phyloP scores from a whole-genome alignment of 1,140 invertebrate genomes.

The Nomia melanderi region DNA sequence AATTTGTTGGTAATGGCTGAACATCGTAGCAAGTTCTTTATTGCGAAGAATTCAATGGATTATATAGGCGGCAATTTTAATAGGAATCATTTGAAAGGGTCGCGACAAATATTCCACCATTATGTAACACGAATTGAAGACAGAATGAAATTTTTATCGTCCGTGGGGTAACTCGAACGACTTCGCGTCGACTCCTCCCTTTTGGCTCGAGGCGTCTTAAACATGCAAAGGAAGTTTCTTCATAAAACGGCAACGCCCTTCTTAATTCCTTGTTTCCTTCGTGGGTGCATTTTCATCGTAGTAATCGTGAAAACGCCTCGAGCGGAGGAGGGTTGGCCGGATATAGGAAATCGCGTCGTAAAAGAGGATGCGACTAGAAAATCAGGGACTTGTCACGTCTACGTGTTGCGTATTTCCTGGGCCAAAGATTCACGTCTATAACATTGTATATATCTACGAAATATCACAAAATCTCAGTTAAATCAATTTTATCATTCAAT shows the following conservation, averaged over 20 bases:
- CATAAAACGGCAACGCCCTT: slow-evolving; percentile 56
- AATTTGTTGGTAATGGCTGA: too few species aligned
- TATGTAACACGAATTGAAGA: slow-evolving; percentile 1
- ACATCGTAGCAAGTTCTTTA: too few species aligned
- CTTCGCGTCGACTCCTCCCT: slow-evolving; percentile 2
- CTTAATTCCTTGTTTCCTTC: slow-evolving; percentile 66
- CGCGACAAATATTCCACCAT: slow-evolving; percentile 2
- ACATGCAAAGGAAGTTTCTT: slow-evolving; percentile 48
- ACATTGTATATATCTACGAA: too few species aligned
- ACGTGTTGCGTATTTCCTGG: not conserved
- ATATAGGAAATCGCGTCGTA: slow-evolving; percentile 57
- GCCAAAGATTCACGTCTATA: too few species aligned
- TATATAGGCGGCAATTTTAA: not conserved
- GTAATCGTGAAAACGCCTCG: slow-evolving; percentile 58
- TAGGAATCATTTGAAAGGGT: not conserved
- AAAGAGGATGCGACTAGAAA: slow-evolving; percentile 20
- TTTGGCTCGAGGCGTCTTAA: slow-evolving; percentile 42
- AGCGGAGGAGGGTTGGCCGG: slow-evolving; percentile 37
- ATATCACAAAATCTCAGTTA: too few species aligned
- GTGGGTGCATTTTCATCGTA: slow-evolving; percentile 48
- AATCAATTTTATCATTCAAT: too few species aligned
- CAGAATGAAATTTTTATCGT: slow-evolving; percentile 51
- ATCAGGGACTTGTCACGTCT: slow-evolving; percentile 2
- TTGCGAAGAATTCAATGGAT: not conserved
- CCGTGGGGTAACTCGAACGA: slow-evolving; percentile 1